These are phyloP conservation scores for Porites rus DNA, from an alignment of 92 coral and sea anemone genomes.

Conservation along the genomic window DNA sequence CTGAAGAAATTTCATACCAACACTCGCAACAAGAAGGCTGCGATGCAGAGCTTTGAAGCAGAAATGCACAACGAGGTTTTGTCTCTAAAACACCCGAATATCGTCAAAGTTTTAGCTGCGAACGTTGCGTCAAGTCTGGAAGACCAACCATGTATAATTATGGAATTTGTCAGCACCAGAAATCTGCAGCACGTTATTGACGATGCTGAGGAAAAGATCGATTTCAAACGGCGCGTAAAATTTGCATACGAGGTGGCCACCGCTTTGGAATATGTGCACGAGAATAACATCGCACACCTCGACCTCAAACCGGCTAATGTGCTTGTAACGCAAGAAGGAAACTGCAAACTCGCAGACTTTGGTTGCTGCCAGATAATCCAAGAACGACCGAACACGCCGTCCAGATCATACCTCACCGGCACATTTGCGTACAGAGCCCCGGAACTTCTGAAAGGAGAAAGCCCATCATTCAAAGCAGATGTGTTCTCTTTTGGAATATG, in stretches of 20 bases:
- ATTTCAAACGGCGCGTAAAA: conserved; percentile 66
- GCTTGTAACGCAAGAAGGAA: conserved; percentile 72
- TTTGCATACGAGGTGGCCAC: conserved; percentile 80
- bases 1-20: conserved; percentile 92
- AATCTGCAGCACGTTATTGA: conserved; percentile 87
- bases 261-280: conserved; percentile 87
- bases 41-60: conserved; percentile 95
- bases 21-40: conserved; percentile 95
- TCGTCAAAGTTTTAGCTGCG: conserved; percentile 79
- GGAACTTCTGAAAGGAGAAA: conserved; percentile 91
- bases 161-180: conserved; percentile 90
- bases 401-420: conserved; percentile 92
- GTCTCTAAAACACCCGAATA: conserved; percentile 84
- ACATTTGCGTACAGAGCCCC: conserved; percentile 98
- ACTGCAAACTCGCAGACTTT: conserved; percentile 93
- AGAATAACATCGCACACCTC: conserved; percentile 84
- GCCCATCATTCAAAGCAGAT: conserved; percentile 90
- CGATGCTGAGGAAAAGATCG: conserved; percentile 85
- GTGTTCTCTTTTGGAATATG: conserved; percentile 88
- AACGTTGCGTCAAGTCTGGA: conserved; percentile 75
- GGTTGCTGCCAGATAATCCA: conserved; percentile 94
- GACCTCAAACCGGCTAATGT: conserved; percentile 95
- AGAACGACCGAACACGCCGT: conserved; percentile 91
- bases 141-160: conserved; percentile 91
- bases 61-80: conserved; percentile 89